Evolutionary conservation across 2,888 invertebrate genomes (phyloP).

Genomic region (Diarsia dahlii): DNA sequence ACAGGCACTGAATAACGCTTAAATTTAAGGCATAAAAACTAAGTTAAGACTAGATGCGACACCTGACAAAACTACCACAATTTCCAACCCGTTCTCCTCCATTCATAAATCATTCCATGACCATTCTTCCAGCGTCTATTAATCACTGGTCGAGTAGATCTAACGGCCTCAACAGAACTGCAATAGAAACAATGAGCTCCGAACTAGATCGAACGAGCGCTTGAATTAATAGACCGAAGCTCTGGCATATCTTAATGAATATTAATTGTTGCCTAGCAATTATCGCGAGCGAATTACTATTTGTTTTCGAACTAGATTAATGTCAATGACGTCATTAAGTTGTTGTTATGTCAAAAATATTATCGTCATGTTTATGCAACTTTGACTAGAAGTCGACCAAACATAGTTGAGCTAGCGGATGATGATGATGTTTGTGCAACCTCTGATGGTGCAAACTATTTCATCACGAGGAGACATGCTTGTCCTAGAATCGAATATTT

Average conservation of each 20-base stretch:
- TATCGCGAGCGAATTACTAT: constrained; percentile 45
- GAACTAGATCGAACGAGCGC: constrained; percentile 45
- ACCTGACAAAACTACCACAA: constrained; percentile 8
- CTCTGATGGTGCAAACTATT: neutral
- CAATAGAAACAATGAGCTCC: constrained; percentile 54
- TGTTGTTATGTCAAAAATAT: neutral
- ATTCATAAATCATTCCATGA: constrained; percentile 18
- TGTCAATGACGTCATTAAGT: neutral
- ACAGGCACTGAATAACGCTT: too few species aligned
- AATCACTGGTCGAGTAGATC: constrained; percentile 28
- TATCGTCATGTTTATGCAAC: neutral
- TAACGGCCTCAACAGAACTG: constrained; percentile 28
- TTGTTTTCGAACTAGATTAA: constrained; percentile 40
- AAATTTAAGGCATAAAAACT: constrained; percentile 1
- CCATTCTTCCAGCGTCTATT: constrained; percentile 11
- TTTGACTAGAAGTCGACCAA: too few species aligned
- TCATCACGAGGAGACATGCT: too few species aligned
- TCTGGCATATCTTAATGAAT: constrained; percentile 61
- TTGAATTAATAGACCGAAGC: constrained; percentile 51
- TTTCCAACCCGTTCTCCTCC: neutral
- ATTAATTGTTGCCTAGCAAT: constrained; percentile 63
- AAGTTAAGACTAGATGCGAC: neutral
- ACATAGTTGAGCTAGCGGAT: too few species aligned
- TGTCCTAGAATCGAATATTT: neutral
- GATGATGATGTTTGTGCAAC: neutral